phyloP scores from a whole-genome alignment of 2,888 invertebrate genomes.

The Pseudoips prasinana region DNA sequence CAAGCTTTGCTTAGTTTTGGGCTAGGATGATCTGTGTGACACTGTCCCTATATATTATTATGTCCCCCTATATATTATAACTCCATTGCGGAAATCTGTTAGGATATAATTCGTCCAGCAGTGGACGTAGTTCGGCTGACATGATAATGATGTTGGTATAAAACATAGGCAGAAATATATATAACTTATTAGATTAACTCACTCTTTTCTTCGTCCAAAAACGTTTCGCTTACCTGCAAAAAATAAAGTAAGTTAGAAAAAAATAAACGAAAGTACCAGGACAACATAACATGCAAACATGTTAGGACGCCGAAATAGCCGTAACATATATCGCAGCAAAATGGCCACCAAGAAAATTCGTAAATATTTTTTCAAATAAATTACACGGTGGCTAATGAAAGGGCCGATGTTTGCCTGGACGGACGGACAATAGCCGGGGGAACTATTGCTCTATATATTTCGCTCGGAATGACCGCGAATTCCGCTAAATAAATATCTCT shows the following conservation, averaged over 20 bases:
- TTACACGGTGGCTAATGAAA: constrained; percentile 48
- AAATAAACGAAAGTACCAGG: constrained; percentile 22
- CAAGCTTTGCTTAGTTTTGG: too few relatives aligned
- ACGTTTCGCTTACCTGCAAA: constrained; percentile 57
- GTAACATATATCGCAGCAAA: constrained; percentile 27
- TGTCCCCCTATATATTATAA: too few relatives aligned
- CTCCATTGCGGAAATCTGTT: too few relatives aligned
- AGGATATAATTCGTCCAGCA: too few relatives aligned
- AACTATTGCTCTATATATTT: constrained; percentile 53
- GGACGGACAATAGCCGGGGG: constrained; percentile 26
- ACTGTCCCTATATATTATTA: too few relatives aligned
- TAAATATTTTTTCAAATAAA: constrained; percentile 48
- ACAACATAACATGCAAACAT: constrained; percentile 38
- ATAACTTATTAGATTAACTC: too few relatives aligned
- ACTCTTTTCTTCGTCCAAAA: constrained; percentile 14
- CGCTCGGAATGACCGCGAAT: constrained; percentile 50
- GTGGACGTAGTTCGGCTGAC: too few relatives aligned
- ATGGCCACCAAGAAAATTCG: constrained; percentile 33
- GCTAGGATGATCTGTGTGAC: too few relatives aligned
- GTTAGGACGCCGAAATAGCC: constrained; percentile 20
- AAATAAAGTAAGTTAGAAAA: constrained; percentile 25
- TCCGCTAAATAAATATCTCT: constrained; percentile 49
- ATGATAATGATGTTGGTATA: too few relatives aligned
- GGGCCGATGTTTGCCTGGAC: constrained; percentile 32
- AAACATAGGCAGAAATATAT: too few relatives aligned